phyloP scores from a whole-genome alignment of 2,888 invertebrate genomes.

The Drosophila parthenogenetica region DNA sequence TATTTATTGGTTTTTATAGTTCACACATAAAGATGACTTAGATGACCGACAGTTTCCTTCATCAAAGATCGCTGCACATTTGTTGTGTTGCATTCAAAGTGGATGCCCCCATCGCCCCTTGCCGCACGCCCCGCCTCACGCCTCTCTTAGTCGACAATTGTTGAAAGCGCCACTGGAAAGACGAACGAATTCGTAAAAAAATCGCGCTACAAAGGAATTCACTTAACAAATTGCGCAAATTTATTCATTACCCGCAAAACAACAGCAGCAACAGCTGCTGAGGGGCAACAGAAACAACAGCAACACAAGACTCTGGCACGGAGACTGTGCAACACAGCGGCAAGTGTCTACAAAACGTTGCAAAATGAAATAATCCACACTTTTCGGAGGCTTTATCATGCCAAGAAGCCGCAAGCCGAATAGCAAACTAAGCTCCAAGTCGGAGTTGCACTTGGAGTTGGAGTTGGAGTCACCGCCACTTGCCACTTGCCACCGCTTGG shows the following conservation, averaged over 20 bases:
- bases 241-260: conserved; percentile 80
- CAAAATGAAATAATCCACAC: conserved; percentile 81
- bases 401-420: conserved; percentile 56
- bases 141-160: conserved; percentile 7
- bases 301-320: background rate
- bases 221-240: conserved; percentile 83
- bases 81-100: conserved; percentile 53
- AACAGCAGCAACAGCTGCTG: conserved; percentile 52
- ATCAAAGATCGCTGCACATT: conserved; percentile 29
- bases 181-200: conserved; percentile 72
- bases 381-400: conserved; percentile 75
- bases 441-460: conserved; percentile 25
- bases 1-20: background rate
- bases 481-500: conserved; percentile 60
- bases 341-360: conserved; percentile 72
- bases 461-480: conserved; percentile 50
- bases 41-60: conserved; percentile 6
- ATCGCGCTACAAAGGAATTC: conserved; percentile 82
- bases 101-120: conserved; percentile 22
- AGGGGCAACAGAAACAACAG: conserved; percentile 6
- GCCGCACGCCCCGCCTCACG: background rate
- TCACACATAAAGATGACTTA: conserved; percentile 5
- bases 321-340: conserved; percentile 12
- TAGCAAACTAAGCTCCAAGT: conserved; percentile 43
- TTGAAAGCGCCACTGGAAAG: conserved; percentile 63